Conservation (phyloP, 2,113 vertebrate genomes). For the Oriolus oriolus region DNA sequence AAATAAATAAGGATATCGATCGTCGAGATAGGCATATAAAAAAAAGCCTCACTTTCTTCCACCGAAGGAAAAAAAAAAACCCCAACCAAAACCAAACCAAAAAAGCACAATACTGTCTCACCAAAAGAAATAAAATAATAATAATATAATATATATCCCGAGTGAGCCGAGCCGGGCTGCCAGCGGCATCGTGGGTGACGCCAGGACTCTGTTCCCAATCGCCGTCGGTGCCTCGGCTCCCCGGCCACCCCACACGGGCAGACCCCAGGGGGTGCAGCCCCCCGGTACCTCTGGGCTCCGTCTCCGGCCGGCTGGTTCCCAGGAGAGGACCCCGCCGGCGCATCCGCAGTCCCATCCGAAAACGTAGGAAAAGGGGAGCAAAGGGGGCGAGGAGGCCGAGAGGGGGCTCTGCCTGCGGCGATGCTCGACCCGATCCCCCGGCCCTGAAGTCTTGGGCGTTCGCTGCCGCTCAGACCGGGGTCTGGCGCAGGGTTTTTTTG, state of each 20-base stretch:
- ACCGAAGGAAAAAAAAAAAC: not conserved
- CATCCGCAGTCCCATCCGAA: slow-evolving; percentile 35
- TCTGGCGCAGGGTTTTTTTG: not conserved
- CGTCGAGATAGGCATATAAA: slow-evolving; percentile 49
- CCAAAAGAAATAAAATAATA: not conserved
- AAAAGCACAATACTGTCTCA: slow-evolving; percentile 65
- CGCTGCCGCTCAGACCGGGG: not conserved
- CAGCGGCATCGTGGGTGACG: not conserved
- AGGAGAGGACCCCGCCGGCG: not conserved
- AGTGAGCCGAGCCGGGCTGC: not conserved
- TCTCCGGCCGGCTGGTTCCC: not conserved
- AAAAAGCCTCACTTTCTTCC: slow-evolving; percentile 63
- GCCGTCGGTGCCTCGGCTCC: not conserved
- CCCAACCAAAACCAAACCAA: not conserved
- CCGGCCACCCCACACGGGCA: not conserved
- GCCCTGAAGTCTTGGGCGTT: not conserved
- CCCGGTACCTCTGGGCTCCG: not conserved
- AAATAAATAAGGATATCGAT: slow-evolving; percentile 76
- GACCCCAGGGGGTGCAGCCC: not conserved
- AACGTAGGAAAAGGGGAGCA: not conserved
- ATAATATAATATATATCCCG: not conserved
- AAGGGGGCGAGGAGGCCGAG: not conserved
- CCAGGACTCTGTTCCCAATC: not conserved
- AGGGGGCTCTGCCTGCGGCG: not conserved
- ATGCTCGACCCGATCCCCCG: not conserved